Evolutionary conservation across 2,113 vertebrate species (phyloP), one percentile per base, ranked within the genome.

Genomic region (Coracopsis vasa): DNA sequence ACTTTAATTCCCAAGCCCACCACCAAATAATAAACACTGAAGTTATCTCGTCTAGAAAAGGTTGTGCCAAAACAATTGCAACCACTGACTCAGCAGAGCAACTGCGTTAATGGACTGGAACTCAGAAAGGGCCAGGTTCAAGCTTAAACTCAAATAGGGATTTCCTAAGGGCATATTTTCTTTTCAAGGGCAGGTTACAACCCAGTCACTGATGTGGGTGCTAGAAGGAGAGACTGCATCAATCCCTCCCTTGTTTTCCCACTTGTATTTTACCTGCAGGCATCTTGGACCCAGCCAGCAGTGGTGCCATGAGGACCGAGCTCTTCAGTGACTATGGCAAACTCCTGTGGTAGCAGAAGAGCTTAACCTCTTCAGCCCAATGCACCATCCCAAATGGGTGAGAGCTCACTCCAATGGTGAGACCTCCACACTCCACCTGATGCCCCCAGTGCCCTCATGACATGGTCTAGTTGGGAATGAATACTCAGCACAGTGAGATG

Each of bases 361-460:
- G n/a, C 27, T 71, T 33, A 51, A 85, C 27, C 56, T 53, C 53
- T 78, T 56, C 41, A 85, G 64, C 29, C 33, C 28, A 54, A 39
- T 0, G 0, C 67, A 73, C 5, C 24, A 47, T 14, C 6, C 23
- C 37, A 86, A 50, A 51, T n/a, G n/a, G n/a, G n/a, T n/a, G n/a
- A n/a, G n/a, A n/a, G n/a, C n/a, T n/a, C n/a, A n/a, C n/a, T n/a
- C n/a, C n/a, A n/a, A n/a, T n/a, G n/a, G n/a, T n/a, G n/a, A n/a
- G n/a, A n/a, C n/a, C n/a, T 83, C 24, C 25, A 24, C 39, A 72
- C 16, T 41, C 8, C 11, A 21, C 25, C 35, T 37, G 17, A 39
- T 29, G 31, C 51, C n/a, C 41, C 35, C 6, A 1, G 18, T 35
- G 47, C 14, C 28, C 45, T 31, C 78, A 18, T 2, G 15, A 56